Evolutionary conservation across 2,797 vertebrate genomes (phyloP), one percentile per base, ranked within the genome.

Genomic region (Micromesistius poutassou): DNA sequence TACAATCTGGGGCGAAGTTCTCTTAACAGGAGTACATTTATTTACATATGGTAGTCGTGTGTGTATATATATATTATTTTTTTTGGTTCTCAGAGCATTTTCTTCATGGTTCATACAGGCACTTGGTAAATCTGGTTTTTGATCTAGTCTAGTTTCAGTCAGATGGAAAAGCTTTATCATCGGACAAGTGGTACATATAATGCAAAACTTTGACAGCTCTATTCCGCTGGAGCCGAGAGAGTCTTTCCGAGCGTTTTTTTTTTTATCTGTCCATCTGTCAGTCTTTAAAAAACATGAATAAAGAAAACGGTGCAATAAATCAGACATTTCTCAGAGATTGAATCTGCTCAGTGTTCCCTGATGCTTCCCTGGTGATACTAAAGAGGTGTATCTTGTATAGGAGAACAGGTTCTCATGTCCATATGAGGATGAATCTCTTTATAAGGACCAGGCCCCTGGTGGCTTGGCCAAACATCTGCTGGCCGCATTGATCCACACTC

Each of bases 401-500:
- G 91, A 90, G 92, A 89, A 85, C 77, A 85, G 80, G 85, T 90
- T 93, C 88, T 91, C 85, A 80, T 93, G 91, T 90, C 92, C 84
- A 90, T 86, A 88, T 89, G 81, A 91, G 91, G 91, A 94, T 90
- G 89, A 91, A 94, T 92, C 87, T 84, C 79, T 87, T 87, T 90
- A 88, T 92, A 93, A 92, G 91, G 87, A 87, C 86, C 86, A 79
- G 22, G n/a, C 55, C 55, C 22, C 5, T 10, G 85, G 88, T 84
- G 91, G 87, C 87, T 88, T 75, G 71, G 83, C 74, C 75, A 84
- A 90, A 92, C 92, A 93, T 94, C 91, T 94, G 92, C 87, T 78
- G 82, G 81, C 84, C 90, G 93, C 85, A 92, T 94, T 91, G 86
- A 72, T 76, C 78, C 2, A 25, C 73, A 19, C 71, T 3, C 33